Evolutionary conservation across 2,888 invertebrate genomes (phyloP).

Genomic region (Trachelus troglodyta): DNA sequence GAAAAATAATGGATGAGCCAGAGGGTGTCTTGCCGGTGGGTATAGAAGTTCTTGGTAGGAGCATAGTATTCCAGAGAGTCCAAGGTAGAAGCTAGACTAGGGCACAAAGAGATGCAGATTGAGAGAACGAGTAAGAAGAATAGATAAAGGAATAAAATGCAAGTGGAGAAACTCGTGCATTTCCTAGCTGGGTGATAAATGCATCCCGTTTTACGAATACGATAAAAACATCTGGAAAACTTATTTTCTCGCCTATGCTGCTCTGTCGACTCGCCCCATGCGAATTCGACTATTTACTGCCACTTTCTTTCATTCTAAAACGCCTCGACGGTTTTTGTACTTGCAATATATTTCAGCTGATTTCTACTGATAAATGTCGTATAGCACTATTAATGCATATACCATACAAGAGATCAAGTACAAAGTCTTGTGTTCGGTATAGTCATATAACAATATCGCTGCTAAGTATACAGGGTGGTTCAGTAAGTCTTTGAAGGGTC

Average conservation of each 20-base stretch:
- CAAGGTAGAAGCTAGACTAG: not conserved
- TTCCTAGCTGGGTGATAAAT: not conserved
- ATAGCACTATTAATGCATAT: not conserved
- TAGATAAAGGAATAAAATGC: not conserved
- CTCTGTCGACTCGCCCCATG: not conserved
- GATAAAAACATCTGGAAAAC: not conserved
- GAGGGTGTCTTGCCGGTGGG: not conserved
- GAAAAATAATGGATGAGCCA: not conserved
- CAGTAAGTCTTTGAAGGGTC: not conserved
- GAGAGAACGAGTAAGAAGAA: not conserved
- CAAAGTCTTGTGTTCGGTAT: not conserved
- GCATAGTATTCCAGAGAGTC: not conserved
- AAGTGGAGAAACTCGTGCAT: not conserved
- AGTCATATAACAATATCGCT: not conserved
- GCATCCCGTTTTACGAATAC: not conserved
- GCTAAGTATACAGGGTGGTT: not conserved
- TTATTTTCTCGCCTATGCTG: not conserved
- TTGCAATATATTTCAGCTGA: not conserved
- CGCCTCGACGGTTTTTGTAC: not conserved
- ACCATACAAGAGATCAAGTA: no score
- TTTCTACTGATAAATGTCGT: not conserved
- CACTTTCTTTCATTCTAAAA: not conserved
- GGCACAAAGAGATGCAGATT: not conserved
- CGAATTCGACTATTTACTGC: not conserved
- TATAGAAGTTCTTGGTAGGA: not conserved